Evolutionary conservation across 2,797 vertebrate genomes (phyloP).

Genomic region (Epinephelus coioides): DNA sequence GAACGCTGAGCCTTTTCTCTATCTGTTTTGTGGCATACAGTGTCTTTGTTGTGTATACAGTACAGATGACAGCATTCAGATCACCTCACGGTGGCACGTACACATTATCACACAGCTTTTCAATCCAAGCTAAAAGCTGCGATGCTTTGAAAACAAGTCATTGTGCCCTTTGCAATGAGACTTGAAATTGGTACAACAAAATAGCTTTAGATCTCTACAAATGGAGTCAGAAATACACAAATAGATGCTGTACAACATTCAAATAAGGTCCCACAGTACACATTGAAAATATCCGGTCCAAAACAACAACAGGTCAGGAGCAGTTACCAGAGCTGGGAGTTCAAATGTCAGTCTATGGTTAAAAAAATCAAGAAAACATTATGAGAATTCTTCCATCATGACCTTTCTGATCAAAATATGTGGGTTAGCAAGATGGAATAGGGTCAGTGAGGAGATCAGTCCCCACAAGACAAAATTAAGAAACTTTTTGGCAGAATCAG

Average conservation of each 20-base stretch:
- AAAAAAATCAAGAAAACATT: conserved; percentile 6
- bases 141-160: conserved; percentile 7
- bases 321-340: background rate
- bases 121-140: conserved; percentile 17
- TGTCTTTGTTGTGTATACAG: conserved; percentile 73
- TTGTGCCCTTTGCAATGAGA: background rate
- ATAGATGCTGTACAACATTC: background rate
- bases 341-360: background rate
- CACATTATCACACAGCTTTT: conserved; percentile 14
- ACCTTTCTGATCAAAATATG: background rate
- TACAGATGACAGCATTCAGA: conserved; percentile 15
- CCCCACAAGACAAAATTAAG: background rate
- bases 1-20: background rate
- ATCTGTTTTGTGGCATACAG: conserved; percentile 61
- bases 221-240: background rate
- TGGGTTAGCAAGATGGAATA: background rate
- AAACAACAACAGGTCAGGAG: background rate
- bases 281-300: background rate
- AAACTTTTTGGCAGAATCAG: background rate
- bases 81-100: conserved; percentile 12
- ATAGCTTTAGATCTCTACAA: background rate
- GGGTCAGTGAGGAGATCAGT: background rate
- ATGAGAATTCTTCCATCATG: background rate
- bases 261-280: background rate
- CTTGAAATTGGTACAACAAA: background rate